Evolutionary conservation across 2,113 vertebrate genomes (phyloP).

Genomic region (Chiloscyllium plagiosum): DNA sequence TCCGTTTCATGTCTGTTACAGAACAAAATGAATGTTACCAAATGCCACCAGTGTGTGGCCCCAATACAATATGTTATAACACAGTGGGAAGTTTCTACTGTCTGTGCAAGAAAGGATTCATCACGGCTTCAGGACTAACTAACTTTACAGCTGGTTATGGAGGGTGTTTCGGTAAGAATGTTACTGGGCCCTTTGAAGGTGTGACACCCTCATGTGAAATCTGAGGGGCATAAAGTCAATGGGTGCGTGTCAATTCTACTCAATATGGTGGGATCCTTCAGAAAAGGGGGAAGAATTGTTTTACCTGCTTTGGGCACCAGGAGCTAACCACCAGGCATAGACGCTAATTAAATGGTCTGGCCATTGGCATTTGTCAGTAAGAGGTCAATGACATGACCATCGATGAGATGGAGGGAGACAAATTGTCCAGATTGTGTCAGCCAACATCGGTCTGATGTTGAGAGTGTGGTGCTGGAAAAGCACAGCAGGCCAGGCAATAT

Average conservation of each 20-base stretch:
- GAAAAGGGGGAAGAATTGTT: neutral
- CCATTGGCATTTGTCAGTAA: neutral
- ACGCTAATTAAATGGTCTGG: neutral
- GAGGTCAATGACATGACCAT: neutral
- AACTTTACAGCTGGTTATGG: neutral
- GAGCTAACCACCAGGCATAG: neutral
- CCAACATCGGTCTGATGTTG: too few species aligned
- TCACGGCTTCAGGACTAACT: neutral
- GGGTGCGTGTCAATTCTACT: neutral
- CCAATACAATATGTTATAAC: neutral
- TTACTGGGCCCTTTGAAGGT: neutral
- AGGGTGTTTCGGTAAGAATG: neutral
- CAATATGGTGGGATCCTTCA: neutral
- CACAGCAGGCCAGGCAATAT: too few species aligned
- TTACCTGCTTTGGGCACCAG: neutral
- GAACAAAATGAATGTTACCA: constrained; percentile 3
- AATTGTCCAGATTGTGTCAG: neutral
- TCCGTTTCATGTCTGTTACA: neutral
- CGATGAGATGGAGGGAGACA: neutral
- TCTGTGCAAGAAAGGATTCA: neutral
- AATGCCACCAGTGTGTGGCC: neutral
- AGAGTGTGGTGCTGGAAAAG: too few species aligned
- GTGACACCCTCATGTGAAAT: neutral
- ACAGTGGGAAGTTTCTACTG: constrained; percentile 6
- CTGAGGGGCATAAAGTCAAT: neutral